phyloP scores from a whole-genome alignment of 2,888 invertebrate species.

The Leptinotarsa haldemani region DNA sequence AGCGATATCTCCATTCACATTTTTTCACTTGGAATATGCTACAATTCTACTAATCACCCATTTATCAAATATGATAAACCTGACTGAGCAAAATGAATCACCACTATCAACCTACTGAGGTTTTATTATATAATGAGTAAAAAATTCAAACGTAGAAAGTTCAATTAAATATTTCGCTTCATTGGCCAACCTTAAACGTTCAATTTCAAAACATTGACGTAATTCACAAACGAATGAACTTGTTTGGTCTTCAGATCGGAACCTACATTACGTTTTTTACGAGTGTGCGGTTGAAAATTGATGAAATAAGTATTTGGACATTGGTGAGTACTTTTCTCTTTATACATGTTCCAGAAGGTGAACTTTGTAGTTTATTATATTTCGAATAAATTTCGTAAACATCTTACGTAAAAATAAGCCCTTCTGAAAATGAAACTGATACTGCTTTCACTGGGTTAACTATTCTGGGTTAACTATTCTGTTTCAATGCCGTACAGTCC shows the following conservation, averaged over 20 bases:
- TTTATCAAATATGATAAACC: constrained; percentile 13
- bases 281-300: neutral
- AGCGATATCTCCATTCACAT: too few relatives aligned
- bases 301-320: constrained; percentile 7
- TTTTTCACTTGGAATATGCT: too few relatives aligned
- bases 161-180: constrained; percentile 50
- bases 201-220: constrained; percentile 45
- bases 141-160: constrained; percentile 45
- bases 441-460: neutral
- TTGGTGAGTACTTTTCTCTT: constrained; percentile 2
- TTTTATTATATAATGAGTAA: constrained; percentile 16
- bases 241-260: constrained; percentile 18
- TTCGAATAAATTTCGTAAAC: neutral
- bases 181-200: constrained; percentile 48
- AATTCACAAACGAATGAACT: constrained; percentile 10
- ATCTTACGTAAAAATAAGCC: constrained; percentile 1
- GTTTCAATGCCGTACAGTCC: neutral
- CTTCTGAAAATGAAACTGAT: constrained; percentile 12
- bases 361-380: neutral
- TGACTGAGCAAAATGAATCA: constrained; percentile 18
- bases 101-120: constrained; percentile 3
- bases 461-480: neutral
- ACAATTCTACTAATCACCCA: too few relatives aligned
- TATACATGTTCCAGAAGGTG: neutral
- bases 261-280: constrained; percentile 11